phyloP scores from a whole-genome alignment of 2,888 invertebrate genomes.

The Drosophila ezoana region DNA sequence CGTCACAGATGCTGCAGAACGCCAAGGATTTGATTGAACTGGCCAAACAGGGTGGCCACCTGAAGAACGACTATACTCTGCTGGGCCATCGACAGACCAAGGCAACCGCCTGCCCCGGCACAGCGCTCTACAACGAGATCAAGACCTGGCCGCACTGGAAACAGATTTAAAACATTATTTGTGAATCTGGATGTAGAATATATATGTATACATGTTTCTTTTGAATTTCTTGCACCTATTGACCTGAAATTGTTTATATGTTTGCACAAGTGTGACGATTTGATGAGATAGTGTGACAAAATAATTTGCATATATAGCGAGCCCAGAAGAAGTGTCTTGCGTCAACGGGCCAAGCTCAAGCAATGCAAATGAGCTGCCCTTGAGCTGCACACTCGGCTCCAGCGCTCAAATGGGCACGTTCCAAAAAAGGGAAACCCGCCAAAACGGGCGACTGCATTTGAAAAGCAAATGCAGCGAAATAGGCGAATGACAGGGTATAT shows the following conservation, averaged over 20 bases:
- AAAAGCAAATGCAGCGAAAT: constrained; percentile 33
- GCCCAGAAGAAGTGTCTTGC: constrained; percentile 40
- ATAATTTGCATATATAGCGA: neutral
- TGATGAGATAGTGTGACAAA: neutral
- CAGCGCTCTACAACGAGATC: constrained; percentile 87
- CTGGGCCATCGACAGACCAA: constrained; percentile 88
- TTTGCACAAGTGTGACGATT: neutral
- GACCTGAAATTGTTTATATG: too few species aligned
- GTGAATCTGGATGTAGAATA: neutral
- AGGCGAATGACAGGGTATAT: constrained; percentile 44
- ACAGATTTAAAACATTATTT: constrained; percentile 34
- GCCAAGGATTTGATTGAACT: constrained; percentile 87
- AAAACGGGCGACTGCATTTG: constrained; percentile 56
- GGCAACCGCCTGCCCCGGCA: constrained; percentile 89
- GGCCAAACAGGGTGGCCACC: constrained; percentile 87
- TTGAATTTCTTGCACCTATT: too few species aligned
- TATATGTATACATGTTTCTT: too few species aligned
- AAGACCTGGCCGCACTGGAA: constrained; percentile 87
- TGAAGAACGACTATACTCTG: constrained; percentile 87
- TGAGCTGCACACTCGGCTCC: constrained; percentile 41
- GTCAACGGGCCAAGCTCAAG: constrained; percentile 41
- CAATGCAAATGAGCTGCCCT: constrained; percentile 63
- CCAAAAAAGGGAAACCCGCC: constrained; percentile 28
- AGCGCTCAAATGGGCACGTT: constrained; percentile 37
- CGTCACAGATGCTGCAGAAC: constrained; percentile 87